Conservation (phyloP, 2,113 vertebrate species). For the Pseudopodoces humilis region DNA sequence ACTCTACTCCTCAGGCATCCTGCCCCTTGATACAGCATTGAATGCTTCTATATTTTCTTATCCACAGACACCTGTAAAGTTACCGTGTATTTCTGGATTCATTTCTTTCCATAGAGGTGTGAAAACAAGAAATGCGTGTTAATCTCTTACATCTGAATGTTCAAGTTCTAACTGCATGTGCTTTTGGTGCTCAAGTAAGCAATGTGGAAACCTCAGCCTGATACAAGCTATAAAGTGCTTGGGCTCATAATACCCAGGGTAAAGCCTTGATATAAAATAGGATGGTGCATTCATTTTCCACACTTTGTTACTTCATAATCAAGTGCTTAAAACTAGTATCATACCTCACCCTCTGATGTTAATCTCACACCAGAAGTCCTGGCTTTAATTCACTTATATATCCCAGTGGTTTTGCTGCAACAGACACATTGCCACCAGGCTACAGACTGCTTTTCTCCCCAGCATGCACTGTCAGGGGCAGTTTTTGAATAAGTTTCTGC, state of each 20-base stretch:
- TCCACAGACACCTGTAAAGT: background rate
- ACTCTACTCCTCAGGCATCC: background rate
- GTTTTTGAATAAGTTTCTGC: background rate
- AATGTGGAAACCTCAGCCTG: background rate
- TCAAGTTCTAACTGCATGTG: background rate
- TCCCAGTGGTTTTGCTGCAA: background rate
- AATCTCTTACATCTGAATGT: background rate
- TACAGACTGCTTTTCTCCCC: background rate
- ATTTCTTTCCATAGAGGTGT: background rate
- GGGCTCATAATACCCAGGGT: background rate
- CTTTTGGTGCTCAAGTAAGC: accelerated
- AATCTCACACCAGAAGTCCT: background rate
- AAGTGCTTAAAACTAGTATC: background rate
- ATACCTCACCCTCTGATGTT: background rate
- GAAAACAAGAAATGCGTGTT: background rate
- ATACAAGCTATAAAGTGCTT: background rate
- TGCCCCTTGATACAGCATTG: background rate
- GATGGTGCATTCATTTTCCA: background rate
- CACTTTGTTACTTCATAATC: accelerated
- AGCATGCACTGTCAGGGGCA: background rate
- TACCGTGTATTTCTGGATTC: accelerated
- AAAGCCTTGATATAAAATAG: background rate
- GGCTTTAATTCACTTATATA: background rate
- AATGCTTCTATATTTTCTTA: background rate
- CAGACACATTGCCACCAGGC: background rate